Evolutionary conservation across 2,888 invertebrate species (phyloP), one percentile per base, ranked within the genome.

Genomic region (Drosophila macrospina): DNA sequence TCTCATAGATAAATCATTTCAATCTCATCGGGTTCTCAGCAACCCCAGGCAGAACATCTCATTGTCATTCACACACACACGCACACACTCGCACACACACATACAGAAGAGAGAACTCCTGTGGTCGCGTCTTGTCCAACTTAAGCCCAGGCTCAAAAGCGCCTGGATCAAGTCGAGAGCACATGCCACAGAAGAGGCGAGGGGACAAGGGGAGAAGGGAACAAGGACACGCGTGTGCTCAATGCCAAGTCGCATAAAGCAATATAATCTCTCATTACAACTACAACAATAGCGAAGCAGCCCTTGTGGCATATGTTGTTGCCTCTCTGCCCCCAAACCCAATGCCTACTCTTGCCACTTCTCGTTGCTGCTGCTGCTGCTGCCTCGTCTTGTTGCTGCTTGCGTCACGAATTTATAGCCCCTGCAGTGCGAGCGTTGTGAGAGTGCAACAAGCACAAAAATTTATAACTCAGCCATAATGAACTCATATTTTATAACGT

Each of bases 401-500:
- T 84, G 69, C 78, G 69, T 61, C 79, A 20, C 79, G 85, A 86
- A 83, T 83, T 83, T 83, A 83, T 83, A 60, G 83, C 85, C 83
- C 85, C 83, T 83, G 83, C 83, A 83, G 83, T 86, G 81, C 78
- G 67, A 78, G 55, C 41, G 36, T 30, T 47, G 64, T 59, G 78
- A 80, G 66, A 80, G 66, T 80, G 82, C 85, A 83, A 86, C 83
- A 83, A 83, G 81, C 78, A 66, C 64, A 85, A 72, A 78, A 85
- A 86, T 86, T 88, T 86, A 85, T 86, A 86, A 88, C 78, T 70
- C 51, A 74, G 66, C 73, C 88, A 80, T 85, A 85, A 85, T 88
- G 88, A 88, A 85, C 86, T 83, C 88, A 88, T 85, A 85, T 88
- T 86, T 85, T 86, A 86, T 83, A 79, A 83, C 77, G 83, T 85